Percentiles rank a stretch among this genome's conserved stretches.
phyloP scores from a whole-genome alignment of 2,797 vertebrate species.

The Hybognathus amarus region DNA sequence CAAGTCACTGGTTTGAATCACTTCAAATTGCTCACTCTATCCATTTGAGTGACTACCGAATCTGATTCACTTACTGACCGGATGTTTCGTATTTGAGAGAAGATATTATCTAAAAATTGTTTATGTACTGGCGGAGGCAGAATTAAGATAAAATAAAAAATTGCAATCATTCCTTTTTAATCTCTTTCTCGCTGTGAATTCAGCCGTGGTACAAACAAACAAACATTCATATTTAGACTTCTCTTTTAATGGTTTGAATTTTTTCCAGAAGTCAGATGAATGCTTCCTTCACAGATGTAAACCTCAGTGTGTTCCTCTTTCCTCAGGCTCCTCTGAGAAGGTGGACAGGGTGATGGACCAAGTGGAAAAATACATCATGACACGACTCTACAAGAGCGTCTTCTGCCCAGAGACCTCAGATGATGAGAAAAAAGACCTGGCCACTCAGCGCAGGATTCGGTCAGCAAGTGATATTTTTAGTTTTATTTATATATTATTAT shows the following conservation, averaged over 20 bases:
- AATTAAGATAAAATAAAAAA: not conserved
- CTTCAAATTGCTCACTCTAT: not conserved
- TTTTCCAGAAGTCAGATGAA: not conserved
- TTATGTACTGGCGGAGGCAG: not conserved
- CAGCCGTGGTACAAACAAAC: too few relatives aligned
- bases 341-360: slow-evolving; percentile 96
- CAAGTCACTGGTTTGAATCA: not conserved
- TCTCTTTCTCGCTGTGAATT: too few relatives aligned
- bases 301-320: not conserved
- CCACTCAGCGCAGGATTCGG: slow-evolving; percentile 92
- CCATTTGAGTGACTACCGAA: not conserved
- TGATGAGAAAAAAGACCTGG: slow-evolving; percentile 95
- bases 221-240: too few relatives aligned
- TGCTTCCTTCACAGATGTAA: not conserved
- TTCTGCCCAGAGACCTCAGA: slow-evolving; percentile 97
- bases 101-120: not conserved
- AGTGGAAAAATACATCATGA: slow-evolving; percentile 97
- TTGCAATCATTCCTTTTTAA: too few relatives aligned
- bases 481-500: not conserved
- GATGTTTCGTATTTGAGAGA: not conserved
- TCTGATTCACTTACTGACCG: not conserved
- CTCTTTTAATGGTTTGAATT: not conserved
- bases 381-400: slow-evolving; percentile 93
- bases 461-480: slow-evolving; percentile 60
- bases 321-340: slow-evolving; percentile 87